These are phyloP conservation scores for Napeogenes inachia DNA, from an alignment of 2,888 invertebrate species.

Conservation along the genomic window DNA sequence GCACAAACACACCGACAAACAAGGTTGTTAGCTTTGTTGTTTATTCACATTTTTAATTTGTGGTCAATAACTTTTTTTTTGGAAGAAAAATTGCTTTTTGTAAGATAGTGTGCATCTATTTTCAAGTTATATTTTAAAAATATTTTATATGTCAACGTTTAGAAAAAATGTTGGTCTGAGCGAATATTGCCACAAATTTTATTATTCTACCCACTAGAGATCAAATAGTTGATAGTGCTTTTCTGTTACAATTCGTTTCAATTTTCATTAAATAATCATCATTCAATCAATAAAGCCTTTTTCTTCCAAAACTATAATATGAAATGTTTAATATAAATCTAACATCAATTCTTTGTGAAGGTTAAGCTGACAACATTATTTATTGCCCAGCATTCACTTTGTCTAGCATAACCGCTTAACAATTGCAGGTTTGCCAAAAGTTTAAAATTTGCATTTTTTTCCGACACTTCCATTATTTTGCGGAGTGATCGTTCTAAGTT, in stretches of 20 bases:
- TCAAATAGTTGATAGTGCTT: background rate
- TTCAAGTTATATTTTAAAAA: no score
- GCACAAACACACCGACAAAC: slow-evolving; percentile 69
- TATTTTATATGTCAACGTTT: no score
- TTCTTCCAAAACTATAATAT: slow-evolving; percentile 19
- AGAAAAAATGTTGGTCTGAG: no score
- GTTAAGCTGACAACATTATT: slow-evolving; percentile 18
- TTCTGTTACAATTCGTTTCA: background rate
- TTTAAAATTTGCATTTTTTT: slow-evolving; percentile 77
- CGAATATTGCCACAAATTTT: no score
- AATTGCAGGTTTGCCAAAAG: slow-evolving; percentile 77
- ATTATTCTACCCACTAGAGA: background rate
- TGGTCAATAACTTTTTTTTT: slow-evolving; percentile 5
- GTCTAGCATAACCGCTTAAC: slow-evolving; percentile 57
- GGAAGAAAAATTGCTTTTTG: slow-evolving; percentile 23
- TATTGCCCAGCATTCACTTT: slow-evolving; percentile 19
- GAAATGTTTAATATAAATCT: slow-evolving; percentile 7
- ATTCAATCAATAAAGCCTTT: slow-evolving; percentile 12
- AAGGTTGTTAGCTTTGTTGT: slow-evolving; percentile 79
- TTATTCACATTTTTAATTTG: slow-evolving; percentile 3
- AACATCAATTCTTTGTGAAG: slow-evolving; percentile 19
- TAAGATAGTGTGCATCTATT: background rate
- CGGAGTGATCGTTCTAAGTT: slow-evolving; percentile 41
- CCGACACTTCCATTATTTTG: slow-evolving; percentile 56
- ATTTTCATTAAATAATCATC: background rate